Evolutionary conservation across 2,888 invertebrate species (phyloP), one percentile per base, ranked within the genome.

Genomic region (Cyrtodaria siliqua): DNA sequence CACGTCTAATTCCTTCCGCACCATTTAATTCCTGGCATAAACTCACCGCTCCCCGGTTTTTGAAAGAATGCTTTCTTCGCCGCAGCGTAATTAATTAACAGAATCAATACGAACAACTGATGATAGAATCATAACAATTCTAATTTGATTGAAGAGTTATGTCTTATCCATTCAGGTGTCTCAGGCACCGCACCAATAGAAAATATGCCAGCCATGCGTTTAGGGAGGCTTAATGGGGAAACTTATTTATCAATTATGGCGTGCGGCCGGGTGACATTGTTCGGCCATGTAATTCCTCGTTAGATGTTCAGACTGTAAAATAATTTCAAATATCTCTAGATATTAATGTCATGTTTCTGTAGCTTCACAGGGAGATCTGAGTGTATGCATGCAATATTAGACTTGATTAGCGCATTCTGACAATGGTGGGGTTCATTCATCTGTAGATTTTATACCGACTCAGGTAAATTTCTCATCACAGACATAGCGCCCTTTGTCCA

Each of bases 281-380:
- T 26, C 18, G 33, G 20, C 57, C 61, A 70, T 76, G 76, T 76
- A 42, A 49, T 62, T 52, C 57, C n/a, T 42, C 64, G 38, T 76
- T 44, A 71, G 76, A 76, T 66, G 76, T 76, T 29, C 56, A 56
- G 50, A 56, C 52, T 55, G 53, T 71, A 67, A 71, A 76, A 67
- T 50, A 50, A 62, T 67, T 71, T 70, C 49, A 61, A 70, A 75
- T 75, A 75, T 75, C 70, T 75, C 59, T 71, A 59, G 76, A 71
- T 76, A 76, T 76, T 76, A 76, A 62, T 76, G 71, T 76, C 76
- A 63, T 76, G 76, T 76, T 66, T 67, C 62, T 52, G 59, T 38
- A 44, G 59, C 26, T 57, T 67, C 76, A 76, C 49, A 71, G 56
- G 59, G 76, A 42, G 67, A n/a, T 29, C 38, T 38, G 55, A 59